Evolutionary conservation across 2,113 vertebrate species (phyloP).

Genomic region (Equus przewalskii): DNA sequence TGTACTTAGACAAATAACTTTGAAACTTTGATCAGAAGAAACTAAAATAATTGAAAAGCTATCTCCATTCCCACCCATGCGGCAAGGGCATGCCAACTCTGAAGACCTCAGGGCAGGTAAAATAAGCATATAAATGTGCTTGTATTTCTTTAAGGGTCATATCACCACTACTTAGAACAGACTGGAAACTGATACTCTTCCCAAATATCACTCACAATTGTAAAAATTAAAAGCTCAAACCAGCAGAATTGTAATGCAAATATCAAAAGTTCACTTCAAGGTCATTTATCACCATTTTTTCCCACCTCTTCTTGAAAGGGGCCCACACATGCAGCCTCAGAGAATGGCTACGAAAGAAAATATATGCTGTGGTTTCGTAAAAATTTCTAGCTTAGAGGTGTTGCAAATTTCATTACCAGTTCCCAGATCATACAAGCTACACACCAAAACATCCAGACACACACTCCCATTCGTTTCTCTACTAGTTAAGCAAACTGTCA

Average conservation of each 20-base stretch:
- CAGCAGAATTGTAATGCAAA: slow-evolving; percentile 67
- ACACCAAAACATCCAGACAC: neutral
- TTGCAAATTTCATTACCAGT: neutral
- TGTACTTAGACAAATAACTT: neutral
- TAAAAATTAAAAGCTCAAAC: slow-evolving; percentile 68
- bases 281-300: slow-evolving; percentile 25
- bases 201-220: slow-evolving; percentile 52
- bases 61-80: neutral
- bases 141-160: neutral
- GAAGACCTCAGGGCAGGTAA: neutral
- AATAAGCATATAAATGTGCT: neutral
- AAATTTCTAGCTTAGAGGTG: neutral
- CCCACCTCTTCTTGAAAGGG: slow-evolving; percentile 36
- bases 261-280: slow-evolving; percentile 67
- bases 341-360: slow-evolving; percentile 48
- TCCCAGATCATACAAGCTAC: neutral
- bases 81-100: neutral
- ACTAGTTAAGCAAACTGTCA: slow-evolving; percentile 1
- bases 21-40: neutral
- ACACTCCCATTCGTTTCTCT: neutral
- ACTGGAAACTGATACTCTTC: slow-evolving; percentile 49
- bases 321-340: neutral
- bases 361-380: neutral
- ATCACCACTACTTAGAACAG: neutral
- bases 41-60: neutral